Base-by-base conservation (phyloP, 2,797 vertebrate species). In the Heliangelus exortis region DNA sequence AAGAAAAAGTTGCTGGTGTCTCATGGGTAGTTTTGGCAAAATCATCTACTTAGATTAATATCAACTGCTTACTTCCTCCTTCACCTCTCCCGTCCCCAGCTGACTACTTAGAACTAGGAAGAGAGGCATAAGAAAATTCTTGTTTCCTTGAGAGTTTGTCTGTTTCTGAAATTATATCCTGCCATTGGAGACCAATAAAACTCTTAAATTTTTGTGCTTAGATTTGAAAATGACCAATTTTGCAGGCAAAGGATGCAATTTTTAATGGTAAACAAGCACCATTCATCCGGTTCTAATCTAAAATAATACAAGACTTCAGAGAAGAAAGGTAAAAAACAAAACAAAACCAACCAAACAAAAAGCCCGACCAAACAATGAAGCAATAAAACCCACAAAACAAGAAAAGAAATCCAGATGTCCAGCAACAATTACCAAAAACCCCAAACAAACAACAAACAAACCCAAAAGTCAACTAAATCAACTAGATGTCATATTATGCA, bases 21-120 rank as follows among this genome's bases (percentile, higher is more conserved):
- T 95, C 85, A 72, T 87, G 88, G 91, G 93, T 87, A 94, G 87
- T 77, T 94, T 96, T 96, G 90, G 89, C 79, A 95, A 95, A 96
- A 82, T 53, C 55, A 89, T 95, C 74, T 87, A 39, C 77, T 83
- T 86, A 92, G 92, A 95, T 92, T 92, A 89, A 89, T 95, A 91
- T 85, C 71, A 92, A 22, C n/a, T 93, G n/a, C 92, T 90, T 74
- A 83, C 65, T 93, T 92, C 90, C 87, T 93, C 67, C 54, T 76
- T 93, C 62, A 75, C 87, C 83, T 93, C 39, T 47, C 47, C 34
- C 90, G 89, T 90, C 87, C 96, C 92, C 94, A 91, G 3, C 45
- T 85, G 92, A 94, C 75, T 90, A 92, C 63, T 96, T 89, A 90
- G 72, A 63, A 28, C 15, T 74, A 67, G 53, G n/a, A 45, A 91